Percentiles rank a stretch among this genome's conserved stretches.
These are phyloP conservation scores for Eristalinus sepulchralis DNA, from an alignment of 2,888 invertebrate species.

Conservation along the genomic window DNA sequence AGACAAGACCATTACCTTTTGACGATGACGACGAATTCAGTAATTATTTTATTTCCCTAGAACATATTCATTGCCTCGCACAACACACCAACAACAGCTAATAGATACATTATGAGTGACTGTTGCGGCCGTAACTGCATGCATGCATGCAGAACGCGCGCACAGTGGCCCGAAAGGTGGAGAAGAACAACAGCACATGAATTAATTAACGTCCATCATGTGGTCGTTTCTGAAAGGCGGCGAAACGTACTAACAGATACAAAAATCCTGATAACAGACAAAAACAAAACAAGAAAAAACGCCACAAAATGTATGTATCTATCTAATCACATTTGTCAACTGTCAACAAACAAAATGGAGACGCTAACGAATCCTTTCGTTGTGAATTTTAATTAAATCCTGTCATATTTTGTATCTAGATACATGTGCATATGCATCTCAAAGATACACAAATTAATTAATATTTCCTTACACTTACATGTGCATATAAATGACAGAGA, in stretches of 20 bases:
- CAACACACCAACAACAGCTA: conserved; percentile 34
- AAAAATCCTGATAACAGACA: conserved; percentile 50
- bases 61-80: conserved; percentile 57
- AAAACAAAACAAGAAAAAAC: too few relatives aligned
- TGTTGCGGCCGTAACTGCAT: conserved; percentile 8
- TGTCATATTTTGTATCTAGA: neutral
- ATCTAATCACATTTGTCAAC: conserved; percentile 70
- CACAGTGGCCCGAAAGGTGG: neutral
- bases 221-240: conserved; percentile 48
- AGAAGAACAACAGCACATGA: conserved; percentile 32
- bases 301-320: conserved; percentile 19
- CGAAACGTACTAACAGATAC: conserved; percentile 59
- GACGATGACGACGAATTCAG: conserved; percentile 54
- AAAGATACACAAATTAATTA: neutral
- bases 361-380: conserved; percentile 21
- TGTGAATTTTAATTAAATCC: neutral
- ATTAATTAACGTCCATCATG: conserved; percentile 69
- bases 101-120: conserved; percentile 70
- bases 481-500: neutral
- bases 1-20: conserved; percentile 12
- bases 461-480: neutral
- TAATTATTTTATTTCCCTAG: conserved; percentile 68
- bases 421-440: neutral
- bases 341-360: conserved; percentile 59
- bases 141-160: conserved; percentile 51